phyloP scores from a whole-genome alignment of 2,888 invertebrate genomes.

The Rhorus exstirpatorius region DNA sequence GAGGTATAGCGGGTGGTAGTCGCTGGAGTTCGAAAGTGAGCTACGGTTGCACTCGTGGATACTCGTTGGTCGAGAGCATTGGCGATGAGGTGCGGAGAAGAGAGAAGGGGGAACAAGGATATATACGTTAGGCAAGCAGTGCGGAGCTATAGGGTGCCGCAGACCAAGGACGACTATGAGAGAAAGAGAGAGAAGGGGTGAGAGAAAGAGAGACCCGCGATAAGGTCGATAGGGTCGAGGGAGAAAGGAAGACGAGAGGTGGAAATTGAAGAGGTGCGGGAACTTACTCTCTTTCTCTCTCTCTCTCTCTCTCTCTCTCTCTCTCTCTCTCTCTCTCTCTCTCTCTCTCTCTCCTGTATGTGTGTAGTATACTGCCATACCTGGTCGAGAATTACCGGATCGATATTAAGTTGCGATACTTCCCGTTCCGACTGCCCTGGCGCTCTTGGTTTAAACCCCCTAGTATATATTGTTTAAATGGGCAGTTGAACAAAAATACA shows the following conservation, averaged over 20 bases:
- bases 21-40: constrained; percentile 81
- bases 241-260: constrained; percentile 61
- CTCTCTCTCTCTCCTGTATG: not conserved
- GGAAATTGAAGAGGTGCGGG: constrained; percentile 69
- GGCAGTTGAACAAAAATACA: not conserved
- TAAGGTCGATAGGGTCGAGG: constrained; percentile 44
- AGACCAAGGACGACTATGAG: constrained; percentile 44
- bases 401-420: constrained; percentile 85
- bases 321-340: constrained; percentile 2
- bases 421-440: constrained; percentile 82
- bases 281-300: constrained; percentile 5
- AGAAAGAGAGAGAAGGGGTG: constrained; percentile 51
- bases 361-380: constrained; percentile 57
- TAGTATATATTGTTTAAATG: constrained; percentile 27
- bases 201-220: constrained; percentile 62
- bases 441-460: constrained; percentile 77
- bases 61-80: constrained; percentile 45
- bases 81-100: constrained; percentile 63
- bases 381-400: constrained; percentile 82
- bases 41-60: constrained; percentile 74
- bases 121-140: constrained; percentile 38
- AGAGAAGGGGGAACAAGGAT: constrained; percentile 45
- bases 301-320: constrained; percentile 4
- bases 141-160: constrained; percentile 43
- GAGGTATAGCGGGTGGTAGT: constrained; percentile 52